Evolutionary conservation across 1,140 invertebrate genomes (phyloP), one percentile per base, ranked within the genome.

Genomic region (Charaxes varanes): DNA sequence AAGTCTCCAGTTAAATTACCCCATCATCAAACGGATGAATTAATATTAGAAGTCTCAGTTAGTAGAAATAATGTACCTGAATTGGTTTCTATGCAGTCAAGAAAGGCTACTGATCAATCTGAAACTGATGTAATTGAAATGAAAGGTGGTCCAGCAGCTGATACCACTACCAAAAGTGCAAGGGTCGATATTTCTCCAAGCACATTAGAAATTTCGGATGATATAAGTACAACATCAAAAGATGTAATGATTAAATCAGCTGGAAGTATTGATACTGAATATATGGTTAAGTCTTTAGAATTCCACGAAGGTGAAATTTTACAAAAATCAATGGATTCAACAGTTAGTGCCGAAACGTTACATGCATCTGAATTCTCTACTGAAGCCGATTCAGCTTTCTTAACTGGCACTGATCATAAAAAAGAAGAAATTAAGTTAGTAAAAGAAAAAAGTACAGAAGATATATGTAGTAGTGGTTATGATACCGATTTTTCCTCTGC

Each of bases 401-500:
- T 82, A 26, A 80, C 84, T 15, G 81, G 78, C 16, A 77, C 81
- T 14, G 77, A 78, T 45, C 69, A 82, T 2, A 83, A 63, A 51
- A 76, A 58, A 53, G 73, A 79, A 48, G 84, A 85, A 69, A 48
- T 78, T 12, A 84, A 77, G 48, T 42, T 86, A 42, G 30, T 83
- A 4, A 86, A 86, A 63, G 84, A 86, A 70, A 86, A 84, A 62
- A 86, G 84, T 45, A 55, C 84, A 19, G 84, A 87, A 85, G 84
- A 87, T 69, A 74, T 86, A 61, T 81, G 86, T 63, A 70, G 87
- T 57, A 92, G 90, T 69, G 89, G 89, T 41, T 85, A 87, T 32
- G 89, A 89, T 59, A 87, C 87, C 27, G 90, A 91, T 76, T 85
- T 89, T 31, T 90, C 88, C 15, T 89, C 89, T 62, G 84, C 87